These are phyloP conservation scores for Drosophila austrosaltans DNA, from an alignment of 2,888 invertebrate genomes.

Conservation along the genomic window DNA sequence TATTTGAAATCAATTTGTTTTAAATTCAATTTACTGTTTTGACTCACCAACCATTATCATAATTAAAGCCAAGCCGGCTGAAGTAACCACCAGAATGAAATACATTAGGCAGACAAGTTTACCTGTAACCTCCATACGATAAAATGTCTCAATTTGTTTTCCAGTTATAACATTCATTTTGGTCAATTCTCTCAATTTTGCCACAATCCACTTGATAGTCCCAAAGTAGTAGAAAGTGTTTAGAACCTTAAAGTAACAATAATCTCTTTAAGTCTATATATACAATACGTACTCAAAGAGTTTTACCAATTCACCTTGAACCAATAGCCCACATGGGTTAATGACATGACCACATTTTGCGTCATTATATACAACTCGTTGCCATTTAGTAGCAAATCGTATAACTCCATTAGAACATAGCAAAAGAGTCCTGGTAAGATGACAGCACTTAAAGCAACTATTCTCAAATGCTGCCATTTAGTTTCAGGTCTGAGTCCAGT, in stretches of 20 bases:
- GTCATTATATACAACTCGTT: constrained; percentile 55
- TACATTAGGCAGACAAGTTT: constrained; percentile 48
- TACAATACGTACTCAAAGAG: too few species aligned
- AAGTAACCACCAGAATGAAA: constrained; percentile 47
- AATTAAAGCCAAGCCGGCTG: constrained; percentile 40
- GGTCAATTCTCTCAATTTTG: constrained; percentile 43
- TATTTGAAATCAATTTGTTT: too few species aligned
- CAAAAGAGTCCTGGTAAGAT: constrained; percentile 31
- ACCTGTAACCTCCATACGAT: constrained; percentile 34
- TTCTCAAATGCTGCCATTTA: constrained; percentile 14
- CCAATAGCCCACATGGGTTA: constrained; percentile 53
- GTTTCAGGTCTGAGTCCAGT: constrained; percentile 60
- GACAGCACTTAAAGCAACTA: constrained; percentile 41
- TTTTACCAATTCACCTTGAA: constrained; percentile 46
- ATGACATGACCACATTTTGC: constrained; percentile 56
- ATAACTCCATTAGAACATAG: constrained; percentile 50
- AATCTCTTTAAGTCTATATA: too few species aligned
- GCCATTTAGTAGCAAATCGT: constrained; percentile 49
- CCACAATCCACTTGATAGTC: constrained; percentile 41
- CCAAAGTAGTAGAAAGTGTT: constrained; percentile 56
- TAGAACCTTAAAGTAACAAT: constrained; percentile 24
- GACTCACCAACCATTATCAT: constrained; percentile 49
- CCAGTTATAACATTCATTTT: constrained; percentile 47
- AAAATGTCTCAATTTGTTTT: constrained; percentile 49
- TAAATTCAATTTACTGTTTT: neutral